A percentile compares a stretch with the other conserved stretches of the same genome.
Conservation (phyloP, 2,113 vertebrate species). For the Eonycteris spelaea region DNA sequence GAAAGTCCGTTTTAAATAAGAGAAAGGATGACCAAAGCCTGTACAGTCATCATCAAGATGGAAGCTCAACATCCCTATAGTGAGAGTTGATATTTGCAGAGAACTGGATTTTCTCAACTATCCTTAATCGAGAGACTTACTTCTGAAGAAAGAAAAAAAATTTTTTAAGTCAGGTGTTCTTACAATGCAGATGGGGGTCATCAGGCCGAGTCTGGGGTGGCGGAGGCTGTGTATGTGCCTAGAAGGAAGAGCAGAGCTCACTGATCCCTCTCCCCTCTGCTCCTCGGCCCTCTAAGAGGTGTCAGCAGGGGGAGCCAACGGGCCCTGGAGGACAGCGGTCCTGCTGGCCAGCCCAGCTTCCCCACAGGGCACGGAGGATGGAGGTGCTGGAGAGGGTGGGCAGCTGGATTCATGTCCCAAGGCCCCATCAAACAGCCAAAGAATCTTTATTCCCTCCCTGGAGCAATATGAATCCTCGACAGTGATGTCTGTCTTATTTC, state of each 20-base stretch:
- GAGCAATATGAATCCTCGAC: neutral
- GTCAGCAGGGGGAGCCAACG: slow-evolving; percentile 67
- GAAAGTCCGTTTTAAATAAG: neutral
- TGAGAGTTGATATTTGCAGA: neutral
- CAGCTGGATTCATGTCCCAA: neutral
- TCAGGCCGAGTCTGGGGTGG: rapidly evolving
- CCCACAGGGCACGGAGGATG: rapidly evolving
- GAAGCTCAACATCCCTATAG: neutral
- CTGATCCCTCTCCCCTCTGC: no score
- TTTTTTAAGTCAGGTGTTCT: neutral
- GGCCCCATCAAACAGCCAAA: rapidly evolving
- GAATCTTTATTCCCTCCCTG: neutral
- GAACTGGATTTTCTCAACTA: neutral
- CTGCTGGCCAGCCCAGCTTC: neutral
- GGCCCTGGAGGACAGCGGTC: neutral
- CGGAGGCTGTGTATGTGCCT: neutral
- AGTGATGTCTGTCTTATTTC: neutral
- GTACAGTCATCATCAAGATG: neutral
- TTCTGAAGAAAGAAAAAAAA: neutral
- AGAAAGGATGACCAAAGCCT: neutral
- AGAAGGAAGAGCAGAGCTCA: neutral
- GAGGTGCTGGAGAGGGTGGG: neutral
- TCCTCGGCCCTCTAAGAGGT: rapidly evolving
- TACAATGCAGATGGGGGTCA: neutral
- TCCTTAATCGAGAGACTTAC: neutral